A percentile compares a stretch with the other conserved stretches of the same genome.
phyloP scores from a whole-genome alignment of 2,888 invertebrate species.

The Rhagophthalmus giganteus region DNA sequence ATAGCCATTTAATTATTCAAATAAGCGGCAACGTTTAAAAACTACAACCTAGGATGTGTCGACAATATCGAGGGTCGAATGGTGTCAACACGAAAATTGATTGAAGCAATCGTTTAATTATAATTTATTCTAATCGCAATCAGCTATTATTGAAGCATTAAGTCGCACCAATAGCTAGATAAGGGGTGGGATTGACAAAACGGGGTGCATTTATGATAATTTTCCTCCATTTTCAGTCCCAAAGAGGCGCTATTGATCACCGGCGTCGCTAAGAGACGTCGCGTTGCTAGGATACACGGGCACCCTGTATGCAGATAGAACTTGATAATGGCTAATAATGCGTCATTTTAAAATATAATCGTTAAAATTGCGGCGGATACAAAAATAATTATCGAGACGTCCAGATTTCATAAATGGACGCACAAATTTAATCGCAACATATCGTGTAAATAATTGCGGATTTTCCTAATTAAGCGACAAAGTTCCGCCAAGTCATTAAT shows the following conservation, averaged over 20 bases:
- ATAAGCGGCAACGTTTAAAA: too few species aligned
- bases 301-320: slow-evolving; percentile 36
- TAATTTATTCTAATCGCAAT: slow-evolving; percentile 17
- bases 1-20: too few species aligned
- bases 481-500: too few species aligned
- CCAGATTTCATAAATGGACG: too few species aligned
- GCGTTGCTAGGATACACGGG: slow-evolving; percentile 35
- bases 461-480: too few species aligned
- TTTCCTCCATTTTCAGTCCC: slow-evolving; percentile 42
- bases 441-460: too few species aligned
- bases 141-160: slow-evolving; percentile 31
- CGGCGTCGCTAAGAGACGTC: slow-evolving; percentile 37
- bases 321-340: slow-evolving; percentile 28
- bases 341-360: slow-evolving; percentile 10
- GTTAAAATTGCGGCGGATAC: too few species aligned
- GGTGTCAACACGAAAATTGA: slow-evolving; percentile 13
- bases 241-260: slow-evolving; percentile 40
- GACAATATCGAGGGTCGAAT: too few species aligned
- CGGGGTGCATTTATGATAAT: slow-evolving; percentile 40
- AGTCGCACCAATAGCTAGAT: slow-evolving; percentile 37
- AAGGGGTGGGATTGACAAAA: slow-evolving; percentile 32
- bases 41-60: too few species aligned
- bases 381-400: too few species aligned
- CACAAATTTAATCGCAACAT: too few species aligned
- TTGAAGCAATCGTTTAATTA: slow-evolving; percentile 7